phyloP scores from a whole-genome alignment of 2,888 invertebrate species.

The Eulithis prunata region DNA sequence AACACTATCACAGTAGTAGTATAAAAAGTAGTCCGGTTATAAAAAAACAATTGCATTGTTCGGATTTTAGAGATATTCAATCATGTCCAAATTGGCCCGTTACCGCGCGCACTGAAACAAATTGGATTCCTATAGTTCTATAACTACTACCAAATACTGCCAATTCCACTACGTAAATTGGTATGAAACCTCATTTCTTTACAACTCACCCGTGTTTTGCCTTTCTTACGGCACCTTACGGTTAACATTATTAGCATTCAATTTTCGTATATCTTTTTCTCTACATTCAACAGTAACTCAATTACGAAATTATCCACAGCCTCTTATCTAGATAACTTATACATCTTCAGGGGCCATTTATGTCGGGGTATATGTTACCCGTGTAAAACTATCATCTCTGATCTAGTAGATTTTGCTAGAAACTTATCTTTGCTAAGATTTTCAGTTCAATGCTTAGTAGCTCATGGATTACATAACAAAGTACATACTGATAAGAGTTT shows the following conservation, averaged over 20 bases:
- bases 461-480: slow-evolving; percentile 27
- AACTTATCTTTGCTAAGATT: slow-evolving; percentile 29
- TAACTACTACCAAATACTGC: neutral
- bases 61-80: slow-evolving; percentile 5
- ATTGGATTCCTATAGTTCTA: slow-evolving; percentile 13
- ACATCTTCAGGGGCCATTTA: too few relatives aligned
- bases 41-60: slow-evolving; percentile 3
- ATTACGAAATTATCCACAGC: too few relatives aligned
- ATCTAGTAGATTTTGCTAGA: neutral
- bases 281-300: neutral
- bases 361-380: too few relatives aligned
- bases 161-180: neutral
- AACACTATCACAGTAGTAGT: too few relatives aligned
- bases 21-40: slow-evolving; percentile 12
- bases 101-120: slow-evolving; percentile 14
- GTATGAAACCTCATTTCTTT: neutral
- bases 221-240: neutral
- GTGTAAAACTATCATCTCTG: neutral
- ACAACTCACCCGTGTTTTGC: neutral
- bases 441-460: slow-evolving; percentile 15
- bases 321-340: too few relatives aligned
- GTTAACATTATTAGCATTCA: slow-evolving; percentile 2
- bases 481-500: slow-evolving; percentile 27
- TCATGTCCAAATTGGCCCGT: slow-evolving; percentile 19
- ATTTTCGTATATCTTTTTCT: neutral